Base-by-base conservation (phyloP, 2,888 invertebrate species). In the Galeruca laticollis region DNA sequence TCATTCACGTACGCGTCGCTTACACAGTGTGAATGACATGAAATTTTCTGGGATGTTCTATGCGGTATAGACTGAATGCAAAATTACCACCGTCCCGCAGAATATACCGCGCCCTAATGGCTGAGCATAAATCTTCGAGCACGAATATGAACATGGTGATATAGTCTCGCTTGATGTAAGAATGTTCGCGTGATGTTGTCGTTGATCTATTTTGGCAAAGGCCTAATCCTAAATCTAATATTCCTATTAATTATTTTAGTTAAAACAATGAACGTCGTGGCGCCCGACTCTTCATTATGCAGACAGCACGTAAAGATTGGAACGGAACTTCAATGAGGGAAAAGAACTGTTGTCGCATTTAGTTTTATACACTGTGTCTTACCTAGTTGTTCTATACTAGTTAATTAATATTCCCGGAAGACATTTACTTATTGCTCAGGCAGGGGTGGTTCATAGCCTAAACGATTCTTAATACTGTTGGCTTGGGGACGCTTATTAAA, bases 81-180 rank as follows among this genome's bases (percentile, higher is more conserved):
- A 79, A 80, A 80, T 81, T 80, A 78, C 81, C 73, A 71, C 68
- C 74, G 77, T 76, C 76, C 78, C 77, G 73, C 75, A 75, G 75
- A 77, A 80, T 81, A 80, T 75, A 77, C 78, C 77, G 78, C 76
- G 61, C 73, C 75, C 78, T 81, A 81, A 81, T 80, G 77, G 80
- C 77, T 66, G 54, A 66, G 75, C 77, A 81, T 81, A 81, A 81
- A 81, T 81, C 81, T 79, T 75, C 72, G 69, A 70, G 69, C 72
- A 71, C 75, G 78, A 79, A 81, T 81, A 81, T 80, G 80, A 81
- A 80, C 81, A 77, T 80, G 78, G 75, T 80, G 80, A 80, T 80
- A 76, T 77, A 81, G 77, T 76, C 79, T 75, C 54, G 65, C 61
- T 61, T 65, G 69, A 69, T 68, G 68, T 71, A 68, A 57, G 49